Base-by-base conservation (phyloP, 1,140 invertebrate genomes). In the Philotrypesis tridentata region DNA sequence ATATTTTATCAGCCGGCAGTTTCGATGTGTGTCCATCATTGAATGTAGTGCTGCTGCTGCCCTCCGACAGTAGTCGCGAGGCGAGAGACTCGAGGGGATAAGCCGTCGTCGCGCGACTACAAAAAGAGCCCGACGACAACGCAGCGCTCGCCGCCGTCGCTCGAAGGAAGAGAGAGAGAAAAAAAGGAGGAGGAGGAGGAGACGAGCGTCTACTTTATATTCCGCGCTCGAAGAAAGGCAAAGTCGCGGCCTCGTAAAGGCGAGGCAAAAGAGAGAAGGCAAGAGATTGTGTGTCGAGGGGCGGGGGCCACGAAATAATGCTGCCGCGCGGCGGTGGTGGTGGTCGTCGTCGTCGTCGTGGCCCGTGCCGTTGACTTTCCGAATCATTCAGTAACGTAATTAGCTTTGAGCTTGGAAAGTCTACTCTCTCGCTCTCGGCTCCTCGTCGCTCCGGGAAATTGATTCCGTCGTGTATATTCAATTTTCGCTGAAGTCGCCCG, bases 311-410 rank as follows among this genome's bases (percentile, higher is more conserved):
- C 87, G 83, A 87, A 86, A 87, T 86, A 87, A 87, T 86, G 85
- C 84, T 73, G 68, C 40, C n/a, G n/a, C n/a, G n/a, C n/a, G n/a
- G n/a, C n/a, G n/a, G n/a, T n/a, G n/a, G n/a, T n/a, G n/a, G n/a
- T n/a, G n/a, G n/a, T n/a, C n/a, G n/a, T n/a, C n/a, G n/a, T n/a
- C n/a, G n/a, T n/a, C n/a, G n/a, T n/a, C n/a, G 71, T 63, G 77
- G 81, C 74, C 65, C 84, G 84, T 82, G 85, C 79, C 21, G 61
- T 71, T 76, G 83, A 88, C 84, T 87, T 87, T 88, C 80, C 86
- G 80, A 88, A 84, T 85, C 87, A 85, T 86, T 89, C 85, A 83
- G 85, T 89, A 89, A 89, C 86, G 86, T 88, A 88, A 89, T 89
- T 89, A 89, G 89, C 85, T 88, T 88, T 86, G 72, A 68, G 71